These are phyloP conservation scores for Proteles cristata DNA, from an alignment of 2,113 vertebrate species.

Conservation along the genomic window DNA sequence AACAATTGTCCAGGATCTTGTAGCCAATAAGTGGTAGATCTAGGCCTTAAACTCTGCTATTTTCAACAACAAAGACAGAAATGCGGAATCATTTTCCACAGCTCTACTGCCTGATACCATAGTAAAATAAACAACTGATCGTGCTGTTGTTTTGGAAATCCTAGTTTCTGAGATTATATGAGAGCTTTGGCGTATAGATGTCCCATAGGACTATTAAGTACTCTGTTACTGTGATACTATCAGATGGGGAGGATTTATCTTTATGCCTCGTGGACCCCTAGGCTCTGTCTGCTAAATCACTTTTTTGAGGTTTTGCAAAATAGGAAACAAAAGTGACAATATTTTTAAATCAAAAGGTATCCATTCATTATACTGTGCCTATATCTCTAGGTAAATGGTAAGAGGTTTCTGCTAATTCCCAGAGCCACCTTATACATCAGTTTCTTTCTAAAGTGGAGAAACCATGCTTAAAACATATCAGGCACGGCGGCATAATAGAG, in stretches of 20 bases:
- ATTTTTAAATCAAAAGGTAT: conserved; percentile 35
- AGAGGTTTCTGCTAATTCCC: conserved; percentile 9
- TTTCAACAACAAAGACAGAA: neutral
- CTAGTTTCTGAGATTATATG: neutral
- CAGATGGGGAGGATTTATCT: neutral
- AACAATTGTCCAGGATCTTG: neutral
- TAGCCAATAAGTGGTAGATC: neutral
- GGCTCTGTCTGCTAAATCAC: neutral
- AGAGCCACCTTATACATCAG: neutral
- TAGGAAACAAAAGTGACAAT: conserved; percentile 18
- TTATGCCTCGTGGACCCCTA: neutral
- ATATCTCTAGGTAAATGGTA: neutral
- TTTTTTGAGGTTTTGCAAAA: neutral
- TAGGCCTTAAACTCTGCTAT: neutral
- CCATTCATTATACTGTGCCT: neutral
- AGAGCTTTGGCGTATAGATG: neutral
- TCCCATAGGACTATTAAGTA: neutral
- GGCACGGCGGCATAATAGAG: neutral
- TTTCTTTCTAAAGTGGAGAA: conserved; percentile 15
- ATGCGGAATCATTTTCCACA: neutral
- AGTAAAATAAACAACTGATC: neutral
- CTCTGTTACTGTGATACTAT: neutral
- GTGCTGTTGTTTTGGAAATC: neutral
- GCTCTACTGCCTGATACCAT: neutral
- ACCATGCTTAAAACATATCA: neutral